Base-by-base conservation (phyloP, 2,113 vertebrate genomes). In the Podilymbus podiceps region DNA sequence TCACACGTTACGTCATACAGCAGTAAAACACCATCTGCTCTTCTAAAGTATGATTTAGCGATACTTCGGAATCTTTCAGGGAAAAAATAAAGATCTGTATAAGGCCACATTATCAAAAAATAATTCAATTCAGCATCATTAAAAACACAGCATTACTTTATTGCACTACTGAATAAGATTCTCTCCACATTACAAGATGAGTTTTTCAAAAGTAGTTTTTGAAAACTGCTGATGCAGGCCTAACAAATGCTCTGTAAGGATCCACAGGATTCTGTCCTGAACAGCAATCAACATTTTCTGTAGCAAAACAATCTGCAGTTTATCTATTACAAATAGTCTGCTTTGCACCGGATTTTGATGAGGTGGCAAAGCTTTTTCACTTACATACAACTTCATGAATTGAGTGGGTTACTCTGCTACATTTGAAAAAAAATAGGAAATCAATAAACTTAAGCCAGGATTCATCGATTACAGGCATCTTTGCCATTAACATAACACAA, bases 1-100 rank as follows among this genome's bases (percentile, higher is more conserved):
- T 99, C 99, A 95, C 99, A 99, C 1, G 98, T 99, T 74, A 99
- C 98, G 4, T 99, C 99, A 18, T 99, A 99, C 2, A 99, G 96
- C 80, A 99, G 97, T 93, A 99, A 97, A 69, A 99, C 99, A 7
- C 99, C 99, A 58, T 99, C 99, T 14, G 99, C 99, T 94, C 98
- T 99, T 68, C 99, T 98, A 96, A 99, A 99, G 94, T 99, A 99
- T 3, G 99, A 99, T 95, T 99, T 99, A 28, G 99, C 99, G 89
- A 99, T 99, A 94, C 99, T 99, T 88, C 99, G 98, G 96, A 99
- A 99, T 95, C 99, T 99, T 97, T 78, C 16, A 60, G 13, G 19
- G 35, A 77, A 74, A 95, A 59, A 35, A 60, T 10, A 42, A 38
- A 77, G 6, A 68, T 18, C 53, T 82, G 17, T 33, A 42, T 76